phyloP scores from a whole-genome alignment of 92 coral and sea anemone species.

The Actinernus sp. region DNA sequence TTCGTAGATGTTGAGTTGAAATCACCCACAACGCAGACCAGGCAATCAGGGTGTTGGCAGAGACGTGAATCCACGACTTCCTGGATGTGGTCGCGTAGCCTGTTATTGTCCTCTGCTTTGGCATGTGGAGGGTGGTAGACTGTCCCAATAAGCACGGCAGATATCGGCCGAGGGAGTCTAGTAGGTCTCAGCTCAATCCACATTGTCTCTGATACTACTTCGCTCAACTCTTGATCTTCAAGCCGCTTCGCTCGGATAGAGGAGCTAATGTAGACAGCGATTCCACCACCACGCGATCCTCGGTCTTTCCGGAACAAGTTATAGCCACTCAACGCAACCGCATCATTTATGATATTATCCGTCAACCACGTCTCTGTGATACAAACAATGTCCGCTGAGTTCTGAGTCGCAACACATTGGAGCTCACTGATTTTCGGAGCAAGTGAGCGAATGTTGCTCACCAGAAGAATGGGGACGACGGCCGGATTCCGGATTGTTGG shows the following conservation, averaged over 20 bases:
- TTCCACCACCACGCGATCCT: conserved; percentile 21
- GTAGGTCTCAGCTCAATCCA: conserved; percentile 16
- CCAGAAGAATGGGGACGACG: conserved; percentile 12
- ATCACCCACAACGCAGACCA: conserved; percentile 23
- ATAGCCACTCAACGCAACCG: conserved; percentile 20
- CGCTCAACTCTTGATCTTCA: conserved; percentile 13
- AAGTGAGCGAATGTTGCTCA: conserved; percentile 19
- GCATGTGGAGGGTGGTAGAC: conserved; percentile 47
- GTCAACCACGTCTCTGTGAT: conserved; percentile 30
- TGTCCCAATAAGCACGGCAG: conserved; percentile 15
- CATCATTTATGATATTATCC: conserved; percentile 2
- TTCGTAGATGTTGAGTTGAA: conserved; percentile 34
- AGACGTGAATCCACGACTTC: conserved; percentile 9
- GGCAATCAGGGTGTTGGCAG: conserved; percentile 15
- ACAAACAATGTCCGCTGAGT: conserved; percentile 17
- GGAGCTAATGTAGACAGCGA: conserved; percentile 7
- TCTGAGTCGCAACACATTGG: conserved; percentile 19
- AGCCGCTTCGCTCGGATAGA: conserved; percentile 13
- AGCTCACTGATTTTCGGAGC: conserved; percentile 30
- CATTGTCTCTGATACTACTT: conserved; percentile 3
- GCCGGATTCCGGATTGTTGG: neutral
- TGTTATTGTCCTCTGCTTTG: conserved; percentile 19
- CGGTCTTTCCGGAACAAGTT: conserved; percentile 30
- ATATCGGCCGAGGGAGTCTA: conserved; percentile 24
- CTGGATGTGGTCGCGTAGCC: conserved; percentile 26